Conservation (phyloP, 2,113 vertebrate genomes). For the Albula goreensis region DNA sequence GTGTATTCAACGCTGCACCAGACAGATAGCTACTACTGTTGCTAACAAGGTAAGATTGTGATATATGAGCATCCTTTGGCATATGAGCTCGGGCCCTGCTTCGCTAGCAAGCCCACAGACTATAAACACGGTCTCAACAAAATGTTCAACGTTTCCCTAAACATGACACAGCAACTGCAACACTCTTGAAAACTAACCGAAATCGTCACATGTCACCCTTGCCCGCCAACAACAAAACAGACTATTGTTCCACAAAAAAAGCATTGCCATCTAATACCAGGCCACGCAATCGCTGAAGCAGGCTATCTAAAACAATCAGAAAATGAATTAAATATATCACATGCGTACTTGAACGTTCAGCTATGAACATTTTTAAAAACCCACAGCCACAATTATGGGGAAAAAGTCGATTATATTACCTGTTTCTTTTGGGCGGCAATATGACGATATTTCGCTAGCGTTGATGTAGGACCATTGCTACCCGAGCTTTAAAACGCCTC, state of each 20-base stretch:
- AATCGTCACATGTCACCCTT: background rate
- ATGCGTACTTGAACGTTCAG: too few relatives aligned
- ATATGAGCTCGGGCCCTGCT: constrained; percentile 19
- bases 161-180: background rate
- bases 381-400: background rate
- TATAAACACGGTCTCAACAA: constrained; percentile 2
- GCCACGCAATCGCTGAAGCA: constrained; percentile 38
- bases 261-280: constrained; percentile 31
- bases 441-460: constrained; percentile 39
- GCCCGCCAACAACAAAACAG: constrained; percentile 8
- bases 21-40: background rate
- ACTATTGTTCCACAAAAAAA: constrained; percentile 36
- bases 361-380: background rate
- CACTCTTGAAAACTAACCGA: background rate
- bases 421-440: constrained; percentile 33
- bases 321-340: background rate
- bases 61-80: background rate
- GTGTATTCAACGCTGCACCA: background rate
- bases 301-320: background rate
- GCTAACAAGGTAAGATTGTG: background rate
- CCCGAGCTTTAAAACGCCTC: constrained; percentile 58
- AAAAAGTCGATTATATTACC: constrained; percentile 29
- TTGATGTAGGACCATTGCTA: constrained; percentile 47
- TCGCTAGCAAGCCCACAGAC: background rate
- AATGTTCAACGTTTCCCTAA: background rate